A percentile compares a stretch with the other conserved stretches of the same genome.
These are phyloP conservation scores for Liasis olivaceus DNA, from an alignment of 2,797 vertebrate species.

Conservation along the genomic window DNA sequence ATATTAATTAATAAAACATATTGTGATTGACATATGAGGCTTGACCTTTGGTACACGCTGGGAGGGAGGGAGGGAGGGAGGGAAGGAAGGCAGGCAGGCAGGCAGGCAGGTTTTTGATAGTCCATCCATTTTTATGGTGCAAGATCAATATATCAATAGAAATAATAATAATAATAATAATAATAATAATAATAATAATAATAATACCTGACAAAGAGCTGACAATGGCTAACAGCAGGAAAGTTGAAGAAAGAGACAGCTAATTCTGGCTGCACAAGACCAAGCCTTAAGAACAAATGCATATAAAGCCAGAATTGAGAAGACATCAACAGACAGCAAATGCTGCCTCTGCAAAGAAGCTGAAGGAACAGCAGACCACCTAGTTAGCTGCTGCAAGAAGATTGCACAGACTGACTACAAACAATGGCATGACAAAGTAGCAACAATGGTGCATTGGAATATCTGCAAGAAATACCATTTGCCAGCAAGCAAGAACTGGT, in stretches of 20 bases:
- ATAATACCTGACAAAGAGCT: no score
- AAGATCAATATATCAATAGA: not conserved
- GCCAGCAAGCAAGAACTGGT: no score
- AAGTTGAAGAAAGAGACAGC: no score
- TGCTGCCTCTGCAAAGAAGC: not conserved
- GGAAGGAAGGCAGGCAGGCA: not conserved
- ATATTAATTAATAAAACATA: not conserved
- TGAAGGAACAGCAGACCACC: not conserved
- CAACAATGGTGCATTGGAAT: not conserved
- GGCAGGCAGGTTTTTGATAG: not conserved
- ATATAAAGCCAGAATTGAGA: no score
- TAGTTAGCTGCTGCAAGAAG: not conserved
- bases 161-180: not conserved
- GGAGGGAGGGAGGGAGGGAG: not conserved
- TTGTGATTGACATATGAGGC: not conserved
- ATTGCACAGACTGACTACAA: not conserved
- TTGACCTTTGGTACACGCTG: not conserved
- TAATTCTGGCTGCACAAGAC: no score
- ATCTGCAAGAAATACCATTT: no score
- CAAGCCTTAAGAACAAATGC: no score
- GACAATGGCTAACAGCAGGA: no score
- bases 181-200: no score
- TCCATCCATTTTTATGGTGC: not conserved
- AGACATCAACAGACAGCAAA: no score
- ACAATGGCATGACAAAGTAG: not conserved